Evolutionary conservation across 2,113 vertebrate species (phyloP), one percentile per base, ranked within the genome.

Genomic region (Channa maculata): DNA sequence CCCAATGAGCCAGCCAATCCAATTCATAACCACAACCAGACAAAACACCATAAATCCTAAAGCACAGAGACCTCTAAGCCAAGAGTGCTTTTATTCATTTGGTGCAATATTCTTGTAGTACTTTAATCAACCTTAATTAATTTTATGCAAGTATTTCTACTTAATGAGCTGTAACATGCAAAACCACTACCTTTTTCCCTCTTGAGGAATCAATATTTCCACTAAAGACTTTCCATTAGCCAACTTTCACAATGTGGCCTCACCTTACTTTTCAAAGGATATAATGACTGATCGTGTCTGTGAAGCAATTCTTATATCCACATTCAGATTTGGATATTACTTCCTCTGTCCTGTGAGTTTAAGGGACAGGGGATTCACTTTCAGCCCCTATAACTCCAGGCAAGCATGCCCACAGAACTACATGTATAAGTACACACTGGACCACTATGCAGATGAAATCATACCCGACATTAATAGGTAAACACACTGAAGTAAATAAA

Each of bases 401-500:
- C 50, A 64, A 11, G 65, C 15, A 24, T 44, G 2, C 46, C 65
- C 49, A 63, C 64, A 76, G 71, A 68, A 24, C 24, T 24, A 60
- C 68, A 65, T 48, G 63, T 46, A 75, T 46, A 77, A 48, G 67
- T 10, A 61, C 2, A 62, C 6, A 34, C 44, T 41, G 4, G 49
- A 14, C 64, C 49, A 13, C 15, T 72, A 86, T 75, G 81, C 71
- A 86, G 79, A 89, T 81, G 9, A 77, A 85, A 81, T 84, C 69
- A 64, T 55, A 59, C 67, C 51, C 46, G 68, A 83, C 82, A 57
- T 82, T 86, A 85, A 88, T 57, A 81, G 72, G 82, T 77, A 87
- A 84, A 79, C 83, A 83, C 74, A 72, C 52, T 37, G 59, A 85
- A 85, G 75, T 78, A 85, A 87, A 83, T 83, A 86, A 87, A 87